Percentiles rank a stretch among this genome's conserved stretches.
These are phyloP conservation scores for Dromius quadrimaculatus DNA, from an alignment of 2,888 invertebrate genomes.

Conservation along the genomic window DNA sequence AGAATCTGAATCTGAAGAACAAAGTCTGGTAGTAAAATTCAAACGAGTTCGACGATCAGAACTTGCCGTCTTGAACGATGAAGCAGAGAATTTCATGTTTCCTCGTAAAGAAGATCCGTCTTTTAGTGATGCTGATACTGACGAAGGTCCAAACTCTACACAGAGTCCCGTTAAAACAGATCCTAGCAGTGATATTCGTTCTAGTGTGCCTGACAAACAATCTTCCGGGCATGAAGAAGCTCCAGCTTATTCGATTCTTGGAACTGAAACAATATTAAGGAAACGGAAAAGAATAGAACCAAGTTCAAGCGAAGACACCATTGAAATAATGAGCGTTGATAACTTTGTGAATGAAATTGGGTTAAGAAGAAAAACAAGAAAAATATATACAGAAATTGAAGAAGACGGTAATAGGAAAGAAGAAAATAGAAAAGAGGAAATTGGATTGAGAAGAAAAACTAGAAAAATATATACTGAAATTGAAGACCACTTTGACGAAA, in stretches of 20 bases:
- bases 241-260: constrained; percentile 52
- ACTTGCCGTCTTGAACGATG: constrained; percentile 81
- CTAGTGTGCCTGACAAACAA: constrained; percentile 55
- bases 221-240: constrained; percentile 31
- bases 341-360: constrained; percentile 34
- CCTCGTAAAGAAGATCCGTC: constrained; percentile 75
- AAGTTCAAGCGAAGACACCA: constrained; percentile 11
- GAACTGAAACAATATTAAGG: constrained; percentile 28
- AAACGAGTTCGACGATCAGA: constrained; percentile 81
- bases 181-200: constrained; percentile 61
- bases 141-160: constrained; percentile 67
- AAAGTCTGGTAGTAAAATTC: constrained; percentile 78
- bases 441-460: constrained; percentile 13
- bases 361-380: constrained; percentile 19
- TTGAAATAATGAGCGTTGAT: constrained; percentile 18
- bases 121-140: constrained; percentile 70
- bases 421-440: not conserved
- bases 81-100: constrained; percentile 90
- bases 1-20: constrained; percentile 59
- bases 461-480: constrained; percentile 22
- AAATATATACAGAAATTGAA: constrained; percentile 24
- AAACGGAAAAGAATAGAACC: constrained; percentile 30
- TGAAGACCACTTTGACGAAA: constrained; percentile 39
- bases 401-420: constrained; percentile 53
- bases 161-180: constrained; percentile 60